Conservation (phyloP, 2,888 invertebrate genomes). For the Ernsta delagoae region DNA sequence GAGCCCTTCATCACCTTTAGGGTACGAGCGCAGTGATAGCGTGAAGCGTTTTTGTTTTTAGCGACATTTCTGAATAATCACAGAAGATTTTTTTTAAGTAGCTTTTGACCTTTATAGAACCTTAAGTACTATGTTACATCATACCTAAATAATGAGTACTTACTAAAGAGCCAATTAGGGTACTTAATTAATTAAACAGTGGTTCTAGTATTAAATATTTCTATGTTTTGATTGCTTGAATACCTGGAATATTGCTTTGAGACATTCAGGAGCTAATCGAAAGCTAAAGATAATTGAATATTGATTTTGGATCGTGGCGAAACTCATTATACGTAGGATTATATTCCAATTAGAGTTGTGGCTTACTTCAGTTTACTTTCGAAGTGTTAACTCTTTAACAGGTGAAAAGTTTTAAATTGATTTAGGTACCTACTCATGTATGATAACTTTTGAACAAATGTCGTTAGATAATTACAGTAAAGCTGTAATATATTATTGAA, state of each 20-base stretch:
- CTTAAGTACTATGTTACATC: too few species aligned
- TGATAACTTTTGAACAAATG: too few species aligned
- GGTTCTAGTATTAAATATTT: too few species aligned
- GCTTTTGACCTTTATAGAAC: too few species aligned
- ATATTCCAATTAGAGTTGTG: background rate
- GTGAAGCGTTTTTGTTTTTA: background rate
- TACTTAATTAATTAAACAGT: too few species aligned
- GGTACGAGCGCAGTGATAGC: conserved; percentile 30
- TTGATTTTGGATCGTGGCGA: background rate
- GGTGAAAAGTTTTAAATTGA: background rate
- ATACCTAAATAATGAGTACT: too few species aligned
- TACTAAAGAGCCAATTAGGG: too few species aligned
- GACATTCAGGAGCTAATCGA: conserved; percentile 7
- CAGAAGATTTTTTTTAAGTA: too few species aligned
- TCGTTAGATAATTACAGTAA: background rate
- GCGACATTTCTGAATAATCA: too few species aligned
- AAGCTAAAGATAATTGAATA: conserved; percentile 8
- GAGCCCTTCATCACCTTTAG: conserved; percentile 39
- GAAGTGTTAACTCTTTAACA: background rate
- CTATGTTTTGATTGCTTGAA: too few species aligned
- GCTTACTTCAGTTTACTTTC: background rate
- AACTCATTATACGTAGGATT: background rate
- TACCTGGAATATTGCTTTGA: conserved; percentile 6
- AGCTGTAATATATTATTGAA: too few species aligned
- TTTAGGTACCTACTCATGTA: background rate